Base-by-base conservation (phyloP, 2,888 invertebrate species). In the Julus scandinavius region DNA sequence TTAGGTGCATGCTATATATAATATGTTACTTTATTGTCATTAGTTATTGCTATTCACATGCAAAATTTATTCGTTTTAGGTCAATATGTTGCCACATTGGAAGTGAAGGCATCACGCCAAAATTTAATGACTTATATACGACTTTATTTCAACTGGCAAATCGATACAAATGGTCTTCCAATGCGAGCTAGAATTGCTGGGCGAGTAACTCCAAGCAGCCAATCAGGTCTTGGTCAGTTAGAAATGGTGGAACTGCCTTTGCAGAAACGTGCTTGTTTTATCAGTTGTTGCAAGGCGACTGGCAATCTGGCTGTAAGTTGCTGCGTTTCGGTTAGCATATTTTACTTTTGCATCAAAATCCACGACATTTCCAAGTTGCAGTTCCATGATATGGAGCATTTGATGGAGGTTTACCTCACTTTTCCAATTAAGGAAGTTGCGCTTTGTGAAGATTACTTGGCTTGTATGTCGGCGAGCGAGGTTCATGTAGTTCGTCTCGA, bases 161-260 rank as follows among this genome's bases (percentile, higher is more conserved):
- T 93, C 91, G 93, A 90, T 90, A 89, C 90, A 40, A 85, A 93
- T 92, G 91, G 93, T 92, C 91, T 91, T 49, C 91, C 91, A 20
- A 94, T 95, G 94, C 92, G 95, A 89, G 95, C 95, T 29, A 93
- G 96, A 88, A 96, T 96, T 89, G 96, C 96, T 2, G 96, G 96
- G 0, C 93, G 95, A 91, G 95, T 95, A 0, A 96, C 96, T 15
- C 96, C 96, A 0, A 95, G 95, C 87, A 94, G 94, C 13, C 93
- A 95, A 89, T 93, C 94, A 0, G 94, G 94, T 90, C 93, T 94
- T 89, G 89, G 89, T 45, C 90, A 49, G 89, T 93, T 95, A 87
- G 95, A 96, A 92, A 95, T 96, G 93, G 95, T 96, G 89, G 96
- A 96, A 91, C 92, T 96, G 85, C 96, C 96, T 0, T 92, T 95